Evolutionary conservation across 2,888 invertebrate genomes (phyloP), one percentile per base, ranked within the genome.

Genomic region (Troides oblongomaculatus): DNA sequence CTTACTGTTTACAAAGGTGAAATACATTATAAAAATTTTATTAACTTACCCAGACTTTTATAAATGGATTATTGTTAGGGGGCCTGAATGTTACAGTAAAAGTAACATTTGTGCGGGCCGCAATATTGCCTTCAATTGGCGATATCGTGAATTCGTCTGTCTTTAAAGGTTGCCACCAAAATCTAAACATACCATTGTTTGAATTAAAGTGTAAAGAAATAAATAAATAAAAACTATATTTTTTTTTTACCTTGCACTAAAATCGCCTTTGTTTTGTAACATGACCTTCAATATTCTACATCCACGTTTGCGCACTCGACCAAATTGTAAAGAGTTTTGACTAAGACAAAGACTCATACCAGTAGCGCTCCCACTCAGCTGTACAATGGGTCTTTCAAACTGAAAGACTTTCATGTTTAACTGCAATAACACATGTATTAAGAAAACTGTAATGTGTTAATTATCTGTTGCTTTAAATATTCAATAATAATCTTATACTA

Each of bases 11-110:
- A 46, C 30, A 30, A 39, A 39, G 39, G 7, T 39, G 10, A 39
- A 39, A 39, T 10, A 39, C 39, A 8, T 39, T 39, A 10, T 50
- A 50, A 17, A 5, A 46, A 17, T 50, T 50, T 14, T 3, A 18
- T 14, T 43, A 25, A 82, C 81, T 78, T 77, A 92, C 92, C 92
- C 91, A 91, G 72, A 90, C 85, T 88, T 92, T 92, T 57, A 92
- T 84, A 70, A 92, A 92, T 0, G 92, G 90, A 73, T 93, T 88
- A 61, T 93, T 82, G 50, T 86, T 81, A 25, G 77, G 78, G 3
- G 96, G 95, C 77, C 93, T 93, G 80, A 95, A 96, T 36, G 89
- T 93, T 53, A 96, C 93, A 36, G 93, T 93, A 77, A 95, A 95
- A 1, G 94, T 93, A 0, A 95, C 93, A 73, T 94, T 93, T 74